Conservation (phyloP, 2,113 vertebrate species). For the Daubentonia madagascariensis region DNA sequence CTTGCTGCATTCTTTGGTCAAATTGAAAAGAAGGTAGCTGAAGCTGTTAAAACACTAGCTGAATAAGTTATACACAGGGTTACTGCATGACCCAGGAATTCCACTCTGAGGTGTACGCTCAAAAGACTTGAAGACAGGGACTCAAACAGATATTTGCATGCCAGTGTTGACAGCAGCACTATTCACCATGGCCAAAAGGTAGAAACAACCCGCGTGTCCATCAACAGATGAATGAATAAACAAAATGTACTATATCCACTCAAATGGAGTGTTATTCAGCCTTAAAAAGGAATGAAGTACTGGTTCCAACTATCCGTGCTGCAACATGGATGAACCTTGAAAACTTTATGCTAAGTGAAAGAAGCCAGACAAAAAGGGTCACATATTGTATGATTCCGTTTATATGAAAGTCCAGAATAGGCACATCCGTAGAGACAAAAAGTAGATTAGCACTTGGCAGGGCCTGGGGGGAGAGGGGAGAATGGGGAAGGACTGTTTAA, state of each 20-base stretch:
- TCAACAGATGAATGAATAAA: not conserved
- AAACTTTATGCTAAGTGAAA: not conserved
- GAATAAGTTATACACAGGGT: not conserved
- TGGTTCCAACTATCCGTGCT: not conserved
- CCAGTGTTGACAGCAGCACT: not conserved
- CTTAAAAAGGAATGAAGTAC: not conserved
- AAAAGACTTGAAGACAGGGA: not conserved
- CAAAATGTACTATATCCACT: not conserved
- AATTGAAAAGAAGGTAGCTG: not conserved
- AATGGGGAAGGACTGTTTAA: not conserved
- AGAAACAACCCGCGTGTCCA: not conserved
- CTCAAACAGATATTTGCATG: not conserved
- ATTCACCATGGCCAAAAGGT: not conserved
- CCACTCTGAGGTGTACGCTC: not conserved
- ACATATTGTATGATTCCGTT: not conserved
- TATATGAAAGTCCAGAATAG: not conserved
- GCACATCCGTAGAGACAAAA: not conserved
- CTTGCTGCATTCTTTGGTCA: not conserved
- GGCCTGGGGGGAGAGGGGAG: fast-evolving
- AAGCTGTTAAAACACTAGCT: not conserved
- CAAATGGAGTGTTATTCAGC: not conserved
- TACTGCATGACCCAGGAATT: not conserved
- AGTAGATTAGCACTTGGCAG: not conserved
- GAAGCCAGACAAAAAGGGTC: not conserved
- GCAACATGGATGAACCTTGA: not conserved